phyloP scores from a whole-genome alignment of 2,888 invertebrate species.

The Entomobrya proxima region DNA sequence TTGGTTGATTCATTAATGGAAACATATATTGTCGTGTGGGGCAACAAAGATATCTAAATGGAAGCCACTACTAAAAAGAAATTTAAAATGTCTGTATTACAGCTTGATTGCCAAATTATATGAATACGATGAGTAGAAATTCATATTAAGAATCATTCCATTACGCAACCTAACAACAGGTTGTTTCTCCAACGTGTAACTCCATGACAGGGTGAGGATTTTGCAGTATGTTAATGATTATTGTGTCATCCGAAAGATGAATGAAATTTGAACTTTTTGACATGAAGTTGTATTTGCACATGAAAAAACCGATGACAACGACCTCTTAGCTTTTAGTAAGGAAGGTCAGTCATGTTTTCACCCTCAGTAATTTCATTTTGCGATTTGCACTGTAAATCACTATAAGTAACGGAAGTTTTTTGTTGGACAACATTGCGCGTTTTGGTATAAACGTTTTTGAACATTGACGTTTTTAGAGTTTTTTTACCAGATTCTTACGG shows the following conservation, averaged over 20 bases:
- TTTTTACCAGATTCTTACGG: not conserved
- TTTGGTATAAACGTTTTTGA: not conserved
- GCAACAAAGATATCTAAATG: no score
- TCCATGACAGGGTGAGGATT: not conserved
- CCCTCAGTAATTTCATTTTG: not conserved
- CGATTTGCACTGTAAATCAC: not conserved
- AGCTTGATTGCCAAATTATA: no score
- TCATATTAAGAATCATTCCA: no score
- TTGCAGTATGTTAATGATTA: no score
- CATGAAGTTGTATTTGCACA: not conserved
- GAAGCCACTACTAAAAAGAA: no score
- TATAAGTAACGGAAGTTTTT: not conserved
- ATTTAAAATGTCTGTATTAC: no score
- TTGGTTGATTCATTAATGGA: no score
- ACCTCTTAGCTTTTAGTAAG: no score
- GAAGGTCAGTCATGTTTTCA: not conserved
- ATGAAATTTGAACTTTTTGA: conserved; percentile 24
- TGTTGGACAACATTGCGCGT: not conserved
- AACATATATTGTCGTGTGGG: no score
- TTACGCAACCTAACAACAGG: no score
- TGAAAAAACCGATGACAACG: not conserved
- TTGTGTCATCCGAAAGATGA: not conserved
- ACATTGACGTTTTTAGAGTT: not conserved
- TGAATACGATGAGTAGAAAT: no score
- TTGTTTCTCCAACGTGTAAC: no score